phyloP scores from a whole-genome alignment of 2,888 invertebrate species.

The Eledone cirrhosa region DNA sequence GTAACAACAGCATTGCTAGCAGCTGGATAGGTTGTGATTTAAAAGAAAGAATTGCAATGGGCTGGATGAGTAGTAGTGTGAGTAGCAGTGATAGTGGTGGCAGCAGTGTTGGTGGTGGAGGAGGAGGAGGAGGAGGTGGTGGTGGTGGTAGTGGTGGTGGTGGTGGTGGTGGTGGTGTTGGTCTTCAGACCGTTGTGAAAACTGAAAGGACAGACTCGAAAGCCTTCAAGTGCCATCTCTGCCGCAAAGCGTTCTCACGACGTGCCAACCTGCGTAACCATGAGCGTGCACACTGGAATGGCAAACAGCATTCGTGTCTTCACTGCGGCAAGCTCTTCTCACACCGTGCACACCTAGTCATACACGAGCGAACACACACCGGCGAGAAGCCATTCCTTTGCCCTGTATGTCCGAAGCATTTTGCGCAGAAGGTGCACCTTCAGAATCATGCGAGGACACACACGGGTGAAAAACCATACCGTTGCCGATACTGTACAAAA shows the following conservation, averaged over 20 bases:
- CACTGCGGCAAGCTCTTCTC: constrained; percentile 26
- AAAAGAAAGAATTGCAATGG: too few relatives aligned
- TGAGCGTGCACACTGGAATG: constrained; percentile 15
- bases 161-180: background rate
- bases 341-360: constrained; percentile 24
- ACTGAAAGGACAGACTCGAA: constrained; percentile 12
- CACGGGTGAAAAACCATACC: constrained; percentile 20
- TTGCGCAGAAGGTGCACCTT: constrained; percentile 26
- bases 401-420: constrained; percentile 24
- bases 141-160: background rate
- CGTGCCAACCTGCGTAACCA: constrained; percentile 21
- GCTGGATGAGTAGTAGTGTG: too few relatives aligned
- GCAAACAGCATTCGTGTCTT: constrained; percentile 12
- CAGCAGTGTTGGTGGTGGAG: background rate
- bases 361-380: constrained; percentile 24
- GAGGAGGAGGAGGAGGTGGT: constrained; percentile 20
- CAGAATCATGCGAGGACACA: constrained; percentile 23
- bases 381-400: constrained; percentile 26
- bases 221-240: constrained; percentile 25
- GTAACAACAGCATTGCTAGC: too few relatives aligned
- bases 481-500: constrained; percentile 23
- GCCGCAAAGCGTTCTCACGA: constrained; percentile 26
- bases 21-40: too few relatives aligned
- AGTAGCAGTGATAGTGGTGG: background rate
- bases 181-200: background rate